Base-by-base conservation (phyloP, 1,140 invertebrate species). In the Sycophila sp. region DNA sequence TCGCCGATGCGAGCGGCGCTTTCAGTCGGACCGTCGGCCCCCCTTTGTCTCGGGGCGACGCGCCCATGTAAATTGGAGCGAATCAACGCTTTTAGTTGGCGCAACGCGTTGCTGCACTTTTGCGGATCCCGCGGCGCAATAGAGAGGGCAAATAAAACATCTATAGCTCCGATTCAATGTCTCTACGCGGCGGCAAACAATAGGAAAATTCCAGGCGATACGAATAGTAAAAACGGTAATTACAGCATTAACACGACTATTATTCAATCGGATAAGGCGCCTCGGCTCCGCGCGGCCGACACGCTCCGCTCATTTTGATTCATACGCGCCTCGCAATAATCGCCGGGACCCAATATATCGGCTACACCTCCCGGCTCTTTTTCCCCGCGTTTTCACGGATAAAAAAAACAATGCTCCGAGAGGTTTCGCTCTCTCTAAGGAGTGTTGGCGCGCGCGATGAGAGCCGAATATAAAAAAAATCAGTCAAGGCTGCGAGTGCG, bases 391-490 rank as follows among this genome's bases (percentile, higher is more conserved):
- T n/a, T n/a, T n/a, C n/a, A n/a, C n/a, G n/a, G n/a, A n/a, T n/a
- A n/a, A n/a, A n/a, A n/a, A n/a, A n/a, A n/a, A n/a, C n/a, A n/a
- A n/a, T n/a, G n/a, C n/a, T n/a, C n/a, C n/a, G n/a, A n/a, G n/a
- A n/a, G n/a, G n/a, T n/a, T n/a, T n/a, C n/a, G n/a, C n/a, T n/a
- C n/a, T n/a, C n/a, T n/a, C n/a, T 17, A 42, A 2, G 28, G 49
- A 51, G 49, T 26, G 24, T 36, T 17, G 1, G 51, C 24, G 24
- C 30, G 26, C 3, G 42, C 34, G 63, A 53, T 40, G 63, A 65
- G 49, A 55, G 63, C 49, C 63, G 24, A 40, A 30, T 40, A 40
- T 40, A 64, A 36, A 47, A 63, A 53, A 70, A 56, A 70, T 70
- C 59, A 63, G 68, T 64, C 59, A 63, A 70, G 68, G 67, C 47